Evolutionary conservation across 2,888 invertebrate species (phyloP).

Genomic region (Chrysolina oricalcia): DNA sequence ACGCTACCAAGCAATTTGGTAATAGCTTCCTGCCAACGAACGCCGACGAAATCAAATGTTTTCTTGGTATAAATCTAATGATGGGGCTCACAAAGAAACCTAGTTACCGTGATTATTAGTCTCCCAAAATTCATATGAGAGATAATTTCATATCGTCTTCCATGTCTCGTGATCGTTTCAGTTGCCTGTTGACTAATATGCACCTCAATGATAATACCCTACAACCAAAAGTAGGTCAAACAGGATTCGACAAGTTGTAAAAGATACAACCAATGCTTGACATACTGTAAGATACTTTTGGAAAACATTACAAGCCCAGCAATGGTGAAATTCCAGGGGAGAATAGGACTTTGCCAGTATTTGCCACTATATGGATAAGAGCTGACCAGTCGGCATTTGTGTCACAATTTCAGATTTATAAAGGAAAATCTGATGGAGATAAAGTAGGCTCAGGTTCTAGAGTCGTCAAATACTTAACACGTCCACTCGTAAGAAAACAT

Average conservation of each 20-base stretch:
- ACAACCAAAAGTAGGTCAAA: conserved; percentile 21
- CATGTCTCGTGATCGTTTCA: no score
- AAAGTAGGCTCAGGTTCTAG: conserved; percentile 21
- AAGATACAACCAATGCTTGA: conserved; percentile 29
- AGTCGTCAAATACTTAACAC: conserved; percentile 18
- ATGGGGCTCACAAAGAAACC: no score
- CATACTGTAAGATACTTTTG: conserved; percentile 14
- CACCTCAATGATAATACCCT: conserved; percentile 30
- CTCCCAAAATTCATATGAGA: no score
- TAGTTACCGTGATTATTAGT: no score
- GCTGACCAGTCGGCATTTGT: no score
- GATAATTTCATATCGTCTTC: no score
- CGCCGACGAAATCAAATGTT: conserved; percentile 16
- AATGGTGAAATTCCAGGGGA: conserved; percentile 21
- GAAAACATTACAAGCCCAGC: conserved; percentile 25
- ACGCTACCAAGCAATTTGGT: conserved; percentile 22
- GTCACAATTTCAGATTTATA: conserved; percentile 18
- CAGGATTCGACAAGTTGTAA: conserved; percentile 27
- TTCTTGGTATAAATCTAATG: no score
- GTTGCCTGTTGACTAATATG: background rate
- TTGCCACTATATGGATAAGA: conserved; percentile 32
- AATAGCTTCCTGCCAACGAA: conserved; percentile 11
- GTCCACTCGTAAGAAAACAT: conserved; percentile 24
- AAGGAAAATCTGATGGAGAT: conserved; percentile 12
- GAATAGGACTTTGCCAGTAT: no score